These are phyloP conservation scores for Vollenhovia emeryi DNA, from an alignment of 1,140 invertebrate species.

Conservation along the genomic window DNA sequence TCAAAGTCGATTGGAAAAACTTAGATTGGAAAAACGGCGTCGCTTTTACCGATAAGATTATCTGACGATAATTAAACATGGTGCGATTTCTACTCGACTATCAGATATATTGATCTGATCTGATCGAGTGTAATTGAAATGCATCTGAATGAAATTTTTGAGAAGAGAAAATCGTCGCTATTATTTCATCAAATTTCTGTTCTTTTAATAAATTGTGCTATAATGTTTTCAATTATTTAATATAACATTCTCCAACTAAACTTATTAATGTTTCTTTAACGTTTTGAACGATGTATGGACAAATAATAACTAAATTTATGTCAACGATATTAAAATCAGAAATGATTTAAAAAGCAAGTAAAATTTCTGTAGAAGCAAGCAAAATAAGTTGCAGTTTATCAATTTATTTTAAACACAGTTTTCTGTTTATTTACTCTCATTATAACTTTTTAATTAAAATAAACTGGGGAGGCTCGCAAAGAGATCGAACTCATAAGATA, in stretches of 20 bases:
- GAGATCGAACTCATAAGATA: no score
- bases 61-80: background rate
- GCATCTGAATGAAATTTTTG: background rate
- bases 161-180: background rate
- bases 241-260: background rate
- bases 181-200: background rate
- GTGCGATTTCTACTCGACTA: background rate
- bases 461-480: no score
- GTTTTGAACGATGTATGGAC: background rate
- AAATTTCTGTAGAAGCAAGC: background rate
- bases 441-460: no score
- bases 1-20: slow-evolving; percentile 20
- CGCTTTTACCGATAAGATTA: background rate
- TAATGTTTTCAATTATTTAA: background rate
- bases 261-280: background rate
- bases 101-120: background rate
- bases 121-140: background rate
- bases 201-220: background rate
- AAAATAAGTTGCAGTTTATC: background rate
- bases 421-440: background rate
- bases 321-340: background rate
- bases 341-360: background rate
- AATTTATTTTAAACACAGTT: slow-evolving; percentile 5
- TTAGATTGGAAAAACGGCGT: slow-evolving; percentile 45
- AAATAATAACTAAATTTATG: background rate